Base-by-base conservation (phyloP, 2,888 invertebrate genomes). In the Cerceris rybyensis region DNA sequence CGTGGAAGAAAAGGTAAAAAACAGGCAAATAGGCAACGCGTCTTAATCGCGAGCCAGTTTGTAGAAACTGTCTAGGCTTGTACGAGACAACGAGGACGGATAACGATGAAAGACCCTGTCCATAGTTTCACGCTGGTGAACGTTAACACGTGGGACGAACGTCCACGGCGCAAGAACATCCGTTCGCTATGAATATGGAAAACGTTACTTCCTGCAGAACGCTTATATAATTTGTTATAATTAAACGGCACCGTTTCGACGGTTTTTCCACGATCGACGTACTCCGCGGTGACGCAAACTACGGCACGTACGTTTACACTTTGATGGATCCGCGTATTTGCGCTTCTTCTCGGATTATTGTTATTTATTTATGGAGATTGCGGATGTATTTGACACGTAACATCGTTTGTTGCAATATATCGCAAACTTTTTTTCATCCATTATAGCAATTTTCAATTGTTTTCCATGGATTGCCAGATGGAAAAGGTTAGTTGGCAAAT, bases 81-180 rank as follows among this genome's bases (percentile, higher is more conserved):
- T 49, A 67, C n/a, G 11, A 43, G 41, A 11, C 60, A 71, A 28
- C 16, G 59, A 63, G 14, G 42, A 54, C 55, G 67, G 49, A 74
- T 46, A 68, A 76, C 28, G 8, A 54, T 9, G 49, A n/a, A 49
- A 60, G n/a, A 46, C 52, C 46, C 54, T 13, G 42, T 4, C 17
- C 41, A 41, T n/a, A 54, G 58, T 13, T 60, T 42, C 28, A 7
- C 16, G 9, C 7, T 16, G 17, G 8, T 50, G 6, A n/a, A 11
- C 55, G 7, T 55, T 6, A 49, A 60, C 75, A 72, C 73, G 75
- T 75, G 72, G 75, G 50, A 57, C 72, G 72, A 6, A n/a, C 17
- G 42, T 46, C 55, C 55, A 41, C 61, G 4, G 8, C 60, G 42
- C 28, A 28, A 55, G 61, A 61, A 55, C 65, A 43, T 75, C 72